Conservation (phyloP, 2,888 invertebrate genomes). For the Diplolepis rosae region DNA sequence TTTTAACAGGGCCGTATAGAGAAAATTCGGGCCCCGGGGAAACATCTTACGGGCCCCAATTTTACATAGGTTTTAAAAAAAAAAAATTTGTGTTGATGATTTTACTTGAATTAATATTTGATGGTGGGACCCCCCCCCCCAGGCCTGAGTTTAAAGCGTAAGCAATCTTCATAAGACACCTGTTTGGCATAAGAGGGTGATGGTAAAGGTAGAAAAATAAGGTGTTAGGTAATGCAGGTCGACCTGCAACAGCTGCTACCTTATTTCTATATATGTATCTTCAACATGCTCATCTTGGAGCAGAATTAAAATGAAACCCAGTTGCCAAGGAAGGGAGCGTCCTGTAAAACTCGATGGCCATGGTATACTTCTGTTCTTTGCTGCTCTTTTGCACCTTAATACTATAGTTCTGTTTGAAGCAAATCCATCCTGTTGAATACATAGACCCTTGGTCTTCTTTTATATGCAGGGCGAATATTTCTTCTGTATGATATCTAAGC, state of each 20-base stretch:
- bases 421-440: slow-evolving; percentile 20
- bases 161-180: too few species aligned
- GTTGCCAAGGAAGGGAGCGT: slow-evolving; percentile 42
- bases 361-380: slow-evolving; percentile 44
- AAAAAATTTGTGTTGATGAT: too few species aligned
- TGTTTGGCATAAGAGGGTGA: not conserved
- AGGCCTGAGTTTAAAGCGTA: too few species aligned
- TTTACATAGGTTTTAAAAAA: too few species aligned
- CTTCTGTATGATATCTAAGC: not conserved
- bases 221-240: slow-evolving; percentile 22
- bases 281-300: slow-evolving; percentile 9
- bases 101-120: too few species aligned
- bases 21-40: too few species aligned
- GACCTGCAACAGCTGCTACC: not conserved
- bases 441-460: not conserved
- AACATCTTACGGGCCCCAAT: too few species aligned
- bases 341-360: slow-evolving; percentile 48
- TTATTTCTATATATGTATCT: not conserved
- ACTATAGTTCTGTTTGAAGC: slow-evolving; percentile 4
- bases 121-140: too few species aligned
- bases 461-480: slow-evolving; percentile 12
- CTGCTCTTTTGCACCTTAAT: slow-evolving; percentile 26
- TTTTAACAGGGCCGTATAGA: too few species aligned
- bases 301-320: slow-evolving; percentile 27
- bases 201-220: not conserved